Percentiles rank a stretch among this genome's conserved stretches.
These are phyloP conservation scores for Zonitis immaculata DNA, from an alignment of 2,888 invertebrate genomes.

Conservation along the genomic window DNA sequence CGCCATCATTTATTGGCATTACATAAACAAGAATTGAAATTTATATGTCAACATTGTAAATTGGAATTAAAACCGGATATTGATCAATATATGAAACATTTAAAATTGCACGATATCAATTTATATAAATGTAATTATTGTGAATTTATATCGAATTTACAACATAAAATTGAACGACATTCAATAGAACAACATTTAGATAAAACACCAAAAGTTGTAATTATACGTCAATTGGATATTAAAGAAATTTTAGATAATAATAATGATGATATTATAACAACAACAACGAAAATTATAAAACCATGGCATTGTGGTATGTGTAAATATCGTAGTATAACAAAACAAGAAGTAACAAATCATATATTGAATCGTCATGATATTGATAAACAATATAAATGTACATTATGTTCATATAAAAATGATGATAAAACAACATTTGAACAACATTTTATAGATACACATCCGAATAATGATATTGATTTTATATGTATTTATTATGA, in stretches of 20 bases:
- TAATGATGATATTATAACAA: not conserved
- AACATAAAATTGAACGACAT: constrained; percentile 63
- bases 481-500: constrained; percentile 56
- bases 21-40: constrained; percentile 55
- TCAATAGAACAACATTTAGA: constrained; percentile 57
- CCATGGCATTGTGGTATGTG: constrained; percentile 71
- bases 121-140: constrained; percentile 72
- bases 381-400: constrained; percentile 67
- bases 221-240: constrained; percentile 48
- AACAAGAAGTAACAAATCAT: constrained; percentile 59
- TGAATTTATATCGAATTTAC: constrained; percentile 60
- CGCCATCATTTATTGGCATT: constrained; percentile 68
- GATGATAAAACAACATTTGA: constrained; percentile 55
- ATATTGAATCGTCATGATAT: constrained; percentile 58
- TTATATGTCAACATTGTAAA: constrained; percentile 67
- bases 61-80: constrained; percentile 48
- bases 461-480: constrained; percentile 49
- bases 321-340: constrained; percentile 56
- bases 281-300: constrained; percentile 51
- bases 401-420: constrained; percentile 58
- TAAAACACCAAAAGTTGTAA: constrained; percentile 48
- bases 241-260: constrained; percentile 18
- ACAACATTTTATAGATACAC: constrained; percentile 58
- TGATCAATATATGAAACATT: constrained; percentile 57
- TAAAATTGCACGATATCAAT: constrained; percentile 68